Evolutionary conservation across 2,888 invertebrate genomes (phyloP), one percentile per base, ranked within the genome.

Genomic region (Macaria liturata): DNA sequence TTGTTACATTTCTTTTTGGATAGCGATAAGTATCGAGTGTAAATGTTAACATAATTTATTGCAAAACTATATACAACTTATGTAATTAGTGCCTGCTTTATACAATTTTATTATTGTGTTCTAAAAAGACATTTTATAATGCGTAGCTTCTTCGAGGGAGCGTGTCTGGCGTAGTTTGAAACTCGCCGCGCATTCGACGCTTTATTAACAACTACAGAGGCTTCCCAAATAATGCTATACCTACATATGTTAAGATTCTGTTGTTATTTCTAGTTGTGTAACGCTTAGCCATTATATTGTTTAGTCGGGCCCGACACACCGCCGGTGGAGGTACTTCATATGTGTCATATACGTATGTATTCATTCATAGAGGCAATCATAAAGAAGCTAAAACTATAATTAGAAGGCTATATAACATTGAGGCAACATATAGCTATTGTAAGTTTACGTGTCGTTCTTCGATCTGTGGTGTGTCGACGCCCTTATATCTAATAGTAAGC

Each of bases 31-130:
- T 76, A 78, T 78, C 85, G 83, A 80, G 74, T 86, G 82, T 89
- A 88, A 85, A 86, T 63, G 84, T 86, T 86, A 86, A 86, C 84
- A 86, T 90, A 89, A 91, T 89, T 91, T 91, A 91, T 91, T 91
- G 81, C 89, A 87, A 83, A 86, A 84, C 81, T 76, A 84, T 86
- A 84, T 88, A 89, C 83, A 84, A 76, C 75, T 76, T 84, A 86
- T 88, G 86, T 86, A 76, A 80, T 88, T 91, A 91, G 91, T 91
- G 91, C 91, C 91, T 91, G 91, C 90, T 91, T 90, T 79, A 84
- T 81, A 84, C 84, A 78, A 83, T 81, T 70, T 50, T 72, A 84
- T 81, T 64, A 75, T 78, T 82, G 78, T 82, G 80, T 84, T 86
- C 80, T 81, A 81, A 78, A 86, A 91, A 91, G 89, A 91, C 88